A percentile compares a stretch with the other conserved stretches of the same genome.
These are phyloP conservation scores for Actinopyga echinites DNA, from an alignment of 53 echinoderm and acorn worm genomes.

Conservation along the genomic window DNA sequence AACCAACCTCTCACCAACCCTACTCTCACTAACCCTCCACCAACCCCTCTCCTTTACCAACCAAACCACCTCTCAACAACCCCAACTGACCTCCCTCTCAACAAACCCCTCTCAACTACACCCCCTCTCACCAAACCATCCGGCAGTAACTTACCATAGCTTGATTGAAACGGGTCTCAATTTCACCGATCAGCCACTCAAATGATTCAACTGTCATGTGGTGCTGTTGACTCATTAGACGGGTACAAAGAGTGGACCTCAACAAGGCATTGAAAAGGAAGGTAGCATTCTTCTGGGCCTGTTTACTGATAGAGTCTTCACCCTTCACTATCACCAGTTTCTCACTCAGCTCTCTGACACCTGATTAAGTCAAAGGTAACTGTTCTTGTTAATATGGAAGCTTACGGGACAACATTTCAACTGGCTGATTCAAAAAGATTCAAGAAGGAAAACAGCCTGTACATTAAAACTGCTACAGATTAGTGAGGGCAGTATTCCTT, in stretches of 20 bases:
- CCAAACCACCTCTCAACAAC: no score
- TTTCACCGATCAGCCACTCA: slow-evolving; percentile 97
- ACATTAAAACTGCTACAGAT: no score
- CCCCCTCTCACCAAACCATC: no score
- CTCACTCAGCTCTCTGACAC: slow-evolving; percentile 77
- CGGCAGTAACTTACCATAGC: slow-evolving; percentile 64
- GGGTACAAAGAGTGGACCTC: slow-evolving; percentile 86
- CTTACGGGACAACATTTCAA: not conserved
- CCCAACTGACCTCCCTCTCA: no score
- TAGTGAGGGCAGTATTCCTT: no score
- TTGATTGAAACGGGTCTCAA: slow-evolving; percentile 93
- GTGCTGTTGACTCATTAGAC: slow-evolving; percentile 74
- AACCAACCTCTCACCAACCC: no score
- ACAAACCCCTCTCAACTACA: no score
- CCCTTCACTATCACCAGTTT: slow-evolving; percentile 92
- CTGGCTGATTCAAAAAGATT: no score
- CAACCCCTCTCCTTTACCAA: no score
- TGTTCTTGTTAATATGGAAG: not conserved
- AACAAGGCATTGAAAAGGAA: slow-evolving; percentile 84
- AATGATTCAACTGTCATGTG: slow-evolving; percentile 85
- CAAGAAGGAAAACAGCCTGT: not conserved
- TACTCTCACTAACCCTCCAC: no score
- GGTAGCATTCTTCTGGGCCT: slow-evolving; percentile 97
- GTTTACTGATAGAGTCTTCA: slow-evolving; percentile 90
- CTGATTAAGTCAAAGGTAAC: slow-evolving; percentile 27